phyloP scores from a whole-genome alignment of 2,113 vertebrate genomes.

The Cygnus atratus region DNA sequence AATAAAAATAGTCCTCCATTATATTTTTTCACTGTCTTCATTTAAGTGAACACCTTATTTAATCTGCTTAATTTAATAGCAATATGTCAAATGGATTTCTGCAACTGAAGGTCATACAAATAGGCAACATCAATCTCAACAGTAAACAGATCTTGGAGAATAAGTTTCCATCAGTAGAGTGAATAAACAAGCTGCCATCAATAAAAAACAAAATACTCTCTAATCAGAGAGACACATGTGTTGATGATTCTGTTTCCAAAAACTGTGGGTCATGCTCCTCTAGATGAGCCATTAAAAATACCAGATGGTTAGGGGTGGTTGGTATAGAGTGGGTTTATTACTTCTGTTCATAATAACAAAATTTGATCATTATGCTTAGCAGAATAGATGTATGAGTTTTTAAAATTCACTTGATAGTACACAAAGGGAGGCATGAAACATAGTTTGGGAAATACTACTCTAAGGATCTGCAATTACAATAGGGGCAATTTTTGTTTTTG shows the following conservation, averaged over 20 bases:
- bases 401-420: background rate
- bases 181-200: constrained; percentile 1
- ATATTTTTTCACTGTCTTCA: background rate
- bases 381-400: background rate
- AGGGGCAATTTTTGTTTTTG: background rate
- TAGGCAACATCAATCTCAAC: background rate
- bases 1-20: background rate
- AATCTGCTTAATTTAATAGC: background rate
- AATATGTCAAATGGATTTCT: constrained; percentile 1
- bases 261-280: background rate
- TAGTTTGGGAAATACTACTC: background rate
- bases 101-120: background rate
- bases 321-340: background rate
- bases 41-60: background rate
- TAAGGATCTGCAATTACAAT: background rate
- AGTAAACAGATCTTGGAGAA: constrained; percentile 7
- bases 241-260: constrained; percentile 11
- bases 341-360: background rate
- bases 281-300: background rate
- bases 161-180: background rate
- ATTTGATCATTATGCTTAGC: background rate
- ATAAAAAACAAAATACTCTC: background rate
- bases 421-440: background rate
- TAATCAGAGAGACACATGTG: background rate
- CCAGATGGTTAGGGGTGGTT: background rate